Evolutionary conservation across 2,888 invertebrate genomes (phyloP), one percentile per base, ranked within the genome.

Genomic region (Brenthis daphne): DNA sequence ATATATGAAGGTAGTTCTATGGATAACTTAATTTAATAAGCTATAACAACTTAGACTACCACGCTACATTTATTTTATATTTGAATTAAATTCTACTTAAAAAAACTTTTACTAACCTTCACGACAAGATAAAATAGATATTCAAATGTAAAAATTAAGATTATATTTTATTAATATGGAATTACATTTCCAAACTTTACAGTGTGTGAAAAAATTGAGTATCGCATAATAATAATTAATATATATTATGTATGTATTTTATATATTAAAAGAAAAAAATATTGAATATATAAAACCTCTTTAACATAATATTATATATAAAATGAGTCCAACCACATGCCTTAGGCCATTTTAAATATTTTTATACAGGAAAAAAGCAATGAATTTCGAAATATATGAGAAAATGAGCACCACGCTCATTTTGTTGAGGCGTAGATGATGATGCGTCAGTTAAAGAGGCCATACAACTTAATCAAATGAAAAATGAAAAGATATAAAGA

Each of bases 371-470:
- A 65, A 69, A 71, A 74, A 66, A 71, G 65, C 68, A 63, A 55
- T 65, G 68, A 68, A 74, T 63, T 65, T 71, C 53, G 63, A 69
- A 68, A 71, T 71, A 67, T 69, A 69, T 69, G 67, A 61, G 20
- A 72, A 72, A 72, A 69, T 64, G 71, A 61, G 71, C 67, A 69
- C 69, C 65, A 61, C 71, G 64, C 60, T 72, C 67, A 65, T 72
- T 72, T 71, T 67, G 69, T 64, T 55, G 69, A 64, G 51, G 67
- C 60, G 71, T 72, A 67, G 61, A 72, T 71, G 71, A 71, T 66
- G 71, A 71, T 71, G 67, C 71, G 71, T 69, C 71, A 65, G 37
- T 69, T 71, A 71, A 71, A 66, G 71, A 71, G 67, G 71, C 67
- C 69, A 61, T 67, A 71, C 67, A 71, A 67, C 67, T 71, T 69